These are phyloP conservation scores for Grammomys dolichurus DNA, from an alignment of 2,113 vertebrate genomes.

Conservation along the genomic window DNA sequence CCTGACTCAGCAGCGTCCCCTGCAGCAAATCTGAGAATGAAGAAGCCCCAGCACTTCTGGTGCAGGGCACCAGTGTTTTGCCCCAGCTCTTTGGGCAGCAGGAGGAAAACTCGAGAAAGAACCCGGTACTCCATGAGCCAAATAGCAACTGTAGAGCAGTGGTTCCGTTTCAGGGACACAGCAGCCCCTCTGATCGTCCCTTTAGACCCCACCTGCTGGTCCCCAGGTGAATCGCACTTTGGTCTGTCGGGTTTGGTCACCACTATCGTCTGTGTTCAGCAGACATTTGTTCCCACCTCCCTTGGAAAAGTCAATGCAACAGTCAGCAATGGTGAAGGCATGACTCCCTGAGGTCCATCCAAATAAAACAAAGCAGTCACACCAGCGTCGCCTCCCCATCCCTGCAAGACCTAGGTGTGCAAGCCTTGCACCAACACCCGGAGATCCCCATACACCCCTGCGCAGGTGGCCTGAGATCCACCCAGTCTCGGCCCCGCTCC, in stretches of 20 bases:
- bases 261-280: background rate
- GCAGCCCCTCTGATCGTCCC: conserved; percentile 49
- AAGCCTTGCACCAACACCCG: background rate
- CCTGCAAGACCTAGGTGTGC: background rate
- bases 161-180: background rate
- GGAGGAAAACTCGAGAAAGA: background rate
- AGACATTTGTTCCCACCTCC: background rate
- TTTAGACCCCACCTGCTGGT: background rate
- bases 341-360: background rate
- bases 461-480: background rate
- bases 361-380: background rate
- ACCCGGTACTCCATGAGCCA: conserved; percentile 65
- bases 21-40: background rate
- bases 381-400: background rate
- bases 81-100: background rate
- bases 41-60: background rate
- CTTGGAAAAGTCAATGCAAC: background rate
- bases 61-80: background rate
- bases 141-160: conserved; percentile 64
- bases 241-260: background rate
- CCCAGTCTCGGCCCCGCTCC: background rate
- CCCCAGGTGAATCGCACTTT: background rate
- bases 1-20: background rate
- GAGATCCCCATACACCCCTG: background rate
- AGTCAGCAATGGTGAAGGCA: background rate